Evolutionary conservation across 2,797 vertebrate species (phyloP), one percentile per base, ranked within the genome.

Genomic region (Leuciscus waleckii): DNA sequence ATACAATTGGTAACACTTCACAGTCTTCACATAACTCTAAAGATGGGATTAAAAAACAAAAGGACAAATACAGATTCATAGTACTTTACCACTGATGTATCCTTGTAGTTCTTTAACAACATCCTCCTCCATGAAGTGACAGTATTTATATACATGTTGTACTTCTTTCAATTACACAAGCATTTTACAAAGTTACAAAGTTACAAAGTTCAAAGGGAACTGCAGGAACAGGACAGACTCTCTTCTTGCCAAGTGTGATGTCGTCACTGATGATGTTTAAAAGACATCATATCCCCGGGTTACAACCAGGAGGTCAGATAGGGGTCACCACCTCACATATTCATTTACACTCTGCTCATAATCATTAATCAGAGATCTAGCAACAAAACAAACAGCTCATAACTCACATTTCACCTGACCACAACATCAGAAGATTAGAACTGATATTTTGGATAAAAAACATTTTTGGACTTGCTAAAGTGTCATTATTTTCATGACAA

Each of bases 311-410:
- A 21, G 78, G 78, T 69, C 79, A 49, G 26, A 54, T 29, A 51
- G 63, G 32, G 79, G 63, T 69, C 79, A 68, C n/a, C n/a, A 19
- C 9, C 63, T 68, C 79, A 51, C 43, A 51, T 21, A 68, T 32
- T 69, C 16, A 80, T 80, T 80, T 67, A 80, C 63, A 80, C 21
- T 9, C 4, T 3, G 51, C 13, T 16, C 63, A 35, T 37, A 80
- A 68, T 80, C 6, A 68, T 80, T 80, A 5, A 80, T 68, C 63
- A n/a, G 43, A 79, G 75, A 61, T 37, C 23, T n/a, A 56, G 54
- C 13, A 56, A 74, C 70, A 74, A 32, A 74, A 76, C 32, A 56
- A 37, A 39, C 51, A 16, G 21, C 16, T 6, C 56, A 63, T 39
- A 41, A n/a, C 2, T 26, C 37, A 3, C 8, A 63, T 14, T 79